phyloP scores from a whole-genome alignment of 2,797 vertebrate genomes.

The Gambusia yucatana region DNA sequence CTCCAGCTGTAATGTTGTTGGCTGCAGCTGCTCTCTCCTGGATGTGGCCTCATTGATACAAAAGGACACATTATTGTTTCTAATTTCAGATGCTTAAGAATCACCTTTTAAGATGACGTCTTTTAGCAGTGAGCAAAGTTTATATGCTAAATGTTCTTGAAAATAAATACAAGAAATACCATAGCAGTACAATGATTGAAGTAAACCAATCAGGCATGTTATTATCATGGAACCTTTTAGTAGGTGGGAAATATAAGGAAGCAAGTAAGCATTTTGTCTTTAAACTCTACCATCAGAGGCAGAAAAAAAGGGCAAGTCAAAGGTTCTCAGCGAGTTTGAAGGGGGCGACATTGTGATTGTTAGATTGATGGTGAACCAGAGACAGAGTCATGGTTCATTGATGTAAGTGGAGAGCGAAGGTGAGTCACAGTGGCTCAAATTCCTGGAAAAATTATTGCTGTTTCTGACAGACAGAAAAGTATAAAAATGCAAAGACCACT shows the following conservation, averaged over 20 bases:
- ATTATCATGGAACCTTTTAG: not conserved
- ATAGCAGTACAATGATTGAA: not conserved
- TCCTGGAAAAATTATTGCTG: not conserved
- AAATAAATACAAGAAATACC: not conserved
- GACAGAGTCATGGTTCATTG: not conserved
- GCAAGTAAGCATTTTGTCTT: not conserved
- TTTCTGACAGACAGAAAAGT: not conserved
- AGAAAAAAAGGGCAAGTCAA: not conserved
- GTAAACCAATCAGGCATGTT: not conserved
- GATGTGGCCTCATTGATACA: slow-evolving; percentile 58
- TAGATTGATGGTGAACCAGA: not conserved
- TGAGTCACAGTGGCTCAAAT: not conserved
- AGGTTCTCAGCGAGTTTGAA: not conserved
- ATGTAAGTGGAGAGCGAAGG: not conserved
- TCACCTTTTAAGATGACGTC: not conserved
- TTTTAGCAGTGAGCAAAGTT: not conserved
- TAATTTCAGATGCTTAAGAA: slow-evolving; percentile 20
- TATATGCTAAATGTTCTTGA: not conserved
- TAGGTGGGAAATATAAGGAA: not conserved
- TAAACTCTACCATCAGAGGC: not conserved
- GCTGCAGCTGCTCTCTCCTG: slow-evolving; percentile 50
- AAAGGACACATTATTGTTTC: slow-evolving; percentile 52
- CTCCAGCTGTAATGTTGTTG: slow-evolving; percentile 58
- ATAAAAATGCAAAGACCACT: not conserved
- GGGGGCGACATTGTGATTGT: not conserved